A percentile compares a stretch with the other conserved stretches of the same genome.
Conservation (phyloP, 2,888 invertebrate species). For the Cantharis flavilabris region DNA sequence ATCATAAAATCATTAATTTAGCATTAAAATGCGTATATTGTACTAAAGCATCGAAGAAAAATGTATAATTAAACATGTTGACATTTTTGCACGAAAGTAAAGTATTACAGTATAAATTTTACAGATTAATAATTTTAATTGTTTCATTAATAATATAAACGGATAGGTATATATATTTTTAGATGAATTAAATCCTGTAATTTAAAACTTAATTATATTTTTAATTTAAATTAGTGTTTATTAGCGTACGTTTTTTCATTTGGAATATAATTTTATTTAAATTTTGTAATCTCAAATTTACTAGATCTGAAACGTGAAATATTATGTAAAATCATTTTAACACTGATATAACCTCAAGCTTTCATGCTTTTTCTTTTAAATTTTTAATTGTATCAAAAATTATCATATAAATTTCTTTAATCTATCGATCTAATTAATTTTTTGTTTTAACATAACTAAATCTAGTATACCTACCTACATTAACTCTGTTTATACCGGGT, state of each 20-base stretch:
- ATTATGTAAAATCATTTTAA: background rate
- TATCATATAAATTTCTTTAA: background rate
- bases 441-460: too few relatives aligned
- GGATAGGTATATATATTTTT: background rate
- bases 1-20: background rate
- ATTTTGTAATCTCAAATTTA: background rate
- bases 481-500: too few relatives aligned
- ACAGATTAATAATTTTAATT: background rate
- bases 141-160: background rate
- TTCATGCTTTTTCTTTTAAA: background rate
- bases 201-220: background rate
- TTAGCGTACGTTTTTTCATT: background rate
- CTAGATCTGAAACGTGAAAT: background rate
- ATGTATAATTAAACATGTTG: background rate
- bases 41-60: background rate
- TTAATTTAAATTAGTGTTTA: background rate
- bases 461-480: too few relatives aligned
- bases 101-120: background rate
- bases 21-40: background rate
- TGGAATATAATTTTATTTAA: background rate
- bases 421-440: background rate
- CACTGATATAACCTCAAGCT: background rate
- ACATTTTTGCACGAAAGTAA: background rate
- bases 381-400: background rate
- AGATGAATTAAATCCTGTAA: background rate